Evolutionary conservation across 2,888 invertebrate genomes (phyloP), one percentile per base, ranked within the genome.

Genomic region (Thymelicus sylvestris): DNA sequence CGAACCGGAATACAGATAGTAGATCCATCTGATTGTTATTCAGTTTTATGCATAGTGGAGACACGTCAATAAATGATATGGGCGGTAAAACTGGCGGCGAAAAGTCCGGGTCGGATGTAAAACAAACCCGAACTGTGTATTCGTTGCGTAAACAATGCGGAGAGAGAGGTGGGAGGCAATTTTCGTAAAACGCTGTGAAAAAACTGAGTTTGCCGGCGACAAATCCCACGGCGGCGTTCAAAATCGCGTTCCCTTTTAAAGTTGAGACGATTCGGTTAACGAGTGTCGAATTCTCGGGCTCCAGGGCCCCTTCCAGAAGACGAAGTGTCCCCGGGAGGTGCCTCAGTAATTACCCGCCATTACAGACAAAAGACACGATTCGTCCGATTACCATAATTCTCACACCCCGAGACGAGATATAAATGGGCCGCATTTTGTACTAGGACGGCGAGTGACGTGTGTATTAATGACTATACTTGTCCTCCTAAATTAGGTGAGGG

Each of bases 351-450:
- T 93, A 92, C 92, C 92, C 84, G 85, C 91, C 93, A 93, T 93
- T 93, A 93, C 89, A 90, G 92, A 93, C 93, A 92, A 93, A 92
- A 92, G 93, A 92, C 92, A 90, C 88, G 91, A 88, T 89, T 91
- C 90, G 89, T 86, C 90, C 91, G 92, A 93, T 93, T 93, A 93
- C 90, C 93, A 93, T 93, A 93, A 93, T 92, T 92, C 92, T 91
- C 90, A 88, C 86, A 88, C 88, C 86, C 89, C 88, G 86, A 86
- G 88, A 84, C 88, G 85, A 86, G 89, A 90, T 91, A 93, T 89
- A 92, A 93, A 93, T 92, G 93, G 86, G 84, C 87, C 88, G 89
- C 93, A 92, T 93, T 93, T 92, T 92, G 93, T 93, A 91, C 87
- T 91, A 92, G 92, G 89, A 90, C 89, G 87, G 86, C 85, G 87